A percentile compares a stretch with the other conserved stretches of the same genome.
These are phyloP conservation scores for Cephalopterus ornatus DNA, from an alignment of 2,113 vertebrate genomes.

Conservation along the genomic window DNA sequence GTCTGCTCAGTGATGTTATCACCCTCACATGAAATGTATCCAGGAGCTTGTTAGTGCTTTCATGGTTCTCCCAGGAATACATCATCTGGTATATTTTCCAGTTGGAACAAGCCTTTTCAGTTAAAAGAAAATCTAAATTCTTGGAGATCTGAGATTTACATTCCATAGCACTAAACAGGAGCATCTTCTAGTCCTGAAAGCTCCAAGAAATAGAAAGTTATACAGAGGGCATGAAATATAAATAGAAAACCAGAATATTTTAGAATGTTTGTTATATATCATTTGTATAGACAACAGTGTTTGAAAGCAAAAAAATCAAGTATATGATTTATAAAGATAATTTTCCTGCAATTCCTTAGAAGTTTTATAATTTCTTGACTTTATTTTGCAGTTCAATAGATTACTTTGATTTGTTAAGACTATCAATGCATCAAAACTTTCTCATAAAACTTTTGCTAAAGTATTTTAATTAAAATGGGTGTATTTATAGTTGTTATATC, in stretches of 20 bases:
- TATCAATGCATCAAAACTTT: constrained; percentile 27
- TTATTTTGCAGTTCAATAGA: constrained; percentile 9
- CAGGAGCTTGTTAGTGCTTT: neutral
- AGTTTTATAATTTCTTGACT: neutral
- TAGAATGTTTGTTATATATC: neutral
- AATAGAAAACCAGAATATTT: neutral
- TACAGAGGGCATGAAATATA: neutral
- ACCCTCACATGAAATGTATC: neutral
- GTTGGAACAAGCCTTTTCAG: neutral
- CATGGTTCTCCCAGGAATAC: neutral
- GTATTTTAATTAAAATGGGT: constrained; percentile 69
- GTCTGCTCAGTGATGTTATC: neutral
- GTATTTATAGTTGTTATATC: constrained; percentile 69
- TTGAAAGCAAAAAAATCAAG: neutral
- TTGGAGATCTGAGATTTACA: neutral
- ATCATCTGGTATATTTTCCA: neutral
- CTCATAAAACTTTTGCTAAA: constrained; percentile 31
- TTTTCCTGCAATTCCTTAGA: neutral
- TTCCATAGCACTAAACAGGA: neutral
- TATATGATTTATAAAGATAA: neutral
- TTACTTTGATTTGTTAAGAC: neutral
- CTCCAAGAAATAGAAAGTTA: neutral
- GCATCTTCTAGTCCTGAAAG: neutral
- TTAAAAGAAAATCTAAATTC: constrained; percentile 21
- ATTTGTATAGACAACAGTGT: neutral